Evolutionary conservation across 2,113 vertebrate species (phyloP).

Genomic region (Ailurus styani): DNA sequence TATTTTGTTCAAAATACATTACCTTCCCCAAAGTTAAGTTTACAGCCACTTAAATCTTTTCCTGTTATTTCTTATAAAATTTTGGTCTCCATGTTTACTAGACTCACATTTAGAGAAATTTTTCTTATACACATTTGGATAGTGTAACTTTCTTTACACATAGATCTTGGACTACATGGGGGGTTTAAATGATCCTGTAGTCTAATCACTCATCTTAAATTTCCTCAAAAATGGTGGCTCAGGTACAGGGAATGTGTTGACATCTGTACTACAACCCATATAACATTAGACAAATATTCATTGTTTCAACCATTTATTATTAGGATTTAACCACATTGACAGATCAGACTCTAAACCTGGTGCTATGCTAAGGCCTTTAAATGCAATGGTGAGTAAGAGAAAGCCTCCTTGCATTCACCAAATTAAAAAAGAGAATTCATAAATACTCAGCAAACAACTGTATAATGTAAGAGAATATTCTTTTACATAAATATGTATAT

Average conservation of each 20-base stretch:
- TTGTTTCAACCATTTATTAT: not conserved
- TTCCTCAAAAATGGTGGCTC: not conserved
- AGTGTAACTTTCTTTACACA: not conserved
- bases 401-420: not conserved
- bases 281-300: not conserved
- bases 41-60: not conserved
- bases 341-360: not conserved
- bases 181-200: not conserved
- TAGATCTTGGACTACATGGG: not conserved
- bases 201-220: not conserved
- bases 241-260: not conserved
- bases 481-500: not conserved
- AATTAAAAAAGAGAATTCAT: not conserved
- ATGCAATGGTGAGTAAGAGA: not conserved
- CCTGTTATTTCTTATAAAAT: not conserved
- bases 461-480: not conserved
- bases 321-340: not conserved
- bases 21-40: not conserved
- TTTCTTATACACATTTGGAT: not conserved
- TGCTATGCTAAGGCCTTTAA: not conserved
- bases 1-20: not conserved
- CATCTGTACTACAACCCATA: not conserved
- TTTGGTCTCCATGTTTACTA: not conserved
- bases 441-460: not conserved
- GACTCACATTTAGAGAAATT: not conserved